Conservation (phyloP, 2,113 vertebrate genomes). For the Aspiorhynchus laticeps region DNA sequence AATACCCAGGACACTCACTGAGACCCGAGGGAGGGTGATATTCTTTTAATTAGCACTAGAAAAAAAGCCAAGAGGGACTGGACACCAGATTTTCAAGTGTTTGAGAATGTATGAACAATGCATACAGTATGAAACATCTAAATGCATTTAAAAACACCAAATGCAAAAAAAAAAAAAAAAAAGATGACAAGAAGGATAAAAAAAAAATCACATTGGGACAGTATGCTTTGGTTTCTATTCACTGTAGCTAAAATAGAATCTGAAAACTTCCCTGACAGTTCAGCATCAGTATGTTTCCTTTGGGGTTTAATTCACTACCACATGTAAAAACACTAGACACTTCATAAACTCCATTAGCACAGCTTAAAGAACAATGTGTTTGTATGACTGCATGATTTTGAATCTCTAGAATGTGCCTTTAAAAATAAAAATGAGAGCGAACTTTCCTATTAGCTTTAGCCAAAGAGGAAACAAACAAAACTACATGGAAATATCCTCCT, state of each 20-base stretch:
- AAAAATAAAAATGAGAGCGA: not conserved
- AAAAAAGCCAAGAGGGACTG: not conserved
- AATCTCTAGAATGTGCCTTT: not conserved
- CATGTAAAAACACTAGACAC: not conserved
- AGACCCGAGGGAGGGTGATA: conserved; percentile 28
- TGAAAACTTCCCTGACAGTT: conserved; percentile 2
- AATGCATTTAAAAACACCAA: not conserved
- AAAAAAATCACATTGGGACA: too few relatives aligned
- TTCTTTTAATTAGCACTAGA: conserved; percentile 37
- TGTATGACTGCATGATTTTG: not conserved
- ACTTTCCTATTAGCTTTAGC: conserved; percentile 22
- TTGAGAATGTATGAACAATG: not conserved
- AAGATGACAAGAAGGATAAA: too few relatives aligned
- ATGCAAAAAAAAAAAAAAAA: not conserved
- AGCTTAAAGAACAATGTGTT: not conserved
- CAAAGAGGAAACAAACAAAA: conserved; percentile 35
- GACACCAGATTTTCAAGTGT: not conserved
- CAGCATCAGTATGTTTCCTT: not conserved
- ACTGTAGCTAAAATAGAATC: not conserved
- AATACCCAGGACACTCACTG: conserved; percentile 35
- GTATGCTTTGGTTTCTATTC: too few relatives aligned
- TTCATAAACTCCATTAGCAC: conserved; percentile 15
- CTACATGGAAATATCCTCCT: conserved; percentile 39
- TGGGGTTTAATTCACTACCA: not conserved
- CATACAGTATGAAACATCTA: not conserved